Evolutionary conservation across 1,140 invertebrate species (phyloP), one percentile per base, ranked within the genome.

Genomic region (Pseudomyrmex flavicornis): DNA sequence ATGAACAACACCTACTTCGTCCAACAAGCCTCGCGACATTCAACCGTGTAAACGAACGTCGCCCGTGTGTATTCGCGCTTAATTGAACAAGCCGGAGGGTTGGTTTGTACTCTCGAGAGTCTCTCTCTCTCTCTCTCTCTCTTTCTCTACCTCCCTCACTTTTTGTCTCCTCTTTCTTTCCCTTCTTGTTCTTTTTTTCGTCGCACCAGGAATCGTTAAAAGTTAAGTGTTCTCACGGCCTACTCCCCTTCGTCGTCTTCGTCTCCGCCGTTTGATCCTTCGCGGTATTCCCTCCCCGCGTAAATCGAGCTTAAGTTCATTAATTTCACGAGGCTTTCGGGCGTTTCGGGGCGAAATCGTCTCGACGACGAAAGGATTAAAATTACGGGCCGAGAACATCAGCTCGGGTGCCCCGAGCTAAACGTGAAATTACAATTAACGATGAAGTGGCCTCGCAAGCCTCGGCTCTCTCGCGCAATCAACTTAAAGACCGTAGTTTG

Each of bases 391-490:
- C 74, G 83, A 73, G 68, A 72, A 82, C 69, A 86, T 88, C 77
- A 76, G 35, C 82, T 26, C 26, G 26, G 70, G 46, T 80, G 76
- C 52, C 35, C 82, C 61, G 70, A 69, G 82, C 84, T 87, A 90
- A 91, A 91, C 90, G 89, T 90, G 86, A 84, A 90, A 90, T 91
- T 91, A 91, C 85, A 91, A 88, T 91, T 91, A 90, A 90, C 89
- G 88, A 88, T 91, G 85, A 90, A 90, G 88, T 85, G 77, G 77
- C 79, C 56, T 74, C 52, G 69, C 68, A 13, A 66, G 69, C 74
- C 61, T 58, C 52, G 50, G n/a, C 1, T 35, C 50, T 59, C 22
- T 56, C 66, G 56, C 68, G 88, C 90, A 90, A 91, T 91, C 90
- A 89, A 87, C 76, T 82, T 79, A 74, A 90, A 73, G 84, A 83